phyloP scores from a whole-genome alignment of 2,888 invertebrate species.

The Apomyelois bistriatella region DNA sequence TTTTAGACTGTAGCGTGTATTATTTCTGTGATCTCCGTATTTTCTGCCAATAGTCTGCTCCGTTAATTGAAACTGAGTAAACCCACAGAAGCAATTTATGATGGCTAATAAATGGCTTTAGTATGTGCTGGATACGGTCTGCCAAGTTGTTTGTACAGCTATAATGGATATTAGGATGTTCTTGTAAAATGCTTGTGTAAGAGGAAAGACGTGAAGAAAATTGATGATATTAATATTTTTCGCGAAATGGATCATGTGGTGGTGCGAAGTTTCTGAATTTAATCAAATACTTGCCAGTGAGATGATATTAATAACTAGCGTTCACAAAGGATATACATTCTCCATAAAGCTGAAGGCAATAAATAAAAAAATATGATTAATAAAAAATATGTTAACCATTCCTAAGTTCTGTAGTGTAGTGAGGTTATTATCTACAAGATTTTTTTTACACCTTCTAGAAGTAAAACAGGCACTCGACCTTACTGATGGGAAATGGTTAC shows the following conservation, averaged over 20 bases:
- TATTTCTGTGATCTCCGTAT: not conserved
- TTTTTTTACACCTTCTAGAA: no score
- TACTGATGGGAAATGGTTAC: no score
- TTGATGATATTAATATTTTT: slow-evolving; percentile 2
- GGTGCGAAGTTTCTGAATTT: not conserved
- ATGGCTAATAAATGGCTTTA: slow-evolving; percentile 44
- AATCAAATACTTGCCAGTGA: not conserved
- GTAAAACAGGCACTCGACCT: no score
- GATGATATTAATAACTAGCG: not conserved
- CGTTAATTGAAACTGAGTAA: slow-evolving; percentile 51
- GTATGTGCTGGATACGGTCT: slow-evolving; percentile 33
- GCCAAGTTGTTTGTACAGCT: slow-evolving; percentile 43
- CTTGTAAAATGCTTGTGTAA: slow-evolving; percentile 1
- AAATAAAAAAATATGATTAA: no score
- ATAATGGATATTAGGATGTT: slow-evolving; percentile 29
- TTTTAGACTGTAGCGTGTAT: no score
- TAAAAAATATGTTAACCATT: no score
- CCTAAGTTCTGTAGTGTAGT: no score
- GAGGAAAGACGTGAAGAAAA: not conserved
- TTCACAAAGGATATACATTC: no score
- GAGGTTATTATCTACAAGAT: no score
- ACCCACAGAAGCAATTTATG: slow-evolving; percentile 56
- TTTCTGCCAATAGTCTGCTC: slow-evolving; percentile 28
- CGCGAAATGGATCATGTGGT: not conserved
- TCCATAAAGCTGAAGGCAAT: no score